Conservation (phyloP, 92 coral and sea anemone species). For the Porites rus region DNA sequence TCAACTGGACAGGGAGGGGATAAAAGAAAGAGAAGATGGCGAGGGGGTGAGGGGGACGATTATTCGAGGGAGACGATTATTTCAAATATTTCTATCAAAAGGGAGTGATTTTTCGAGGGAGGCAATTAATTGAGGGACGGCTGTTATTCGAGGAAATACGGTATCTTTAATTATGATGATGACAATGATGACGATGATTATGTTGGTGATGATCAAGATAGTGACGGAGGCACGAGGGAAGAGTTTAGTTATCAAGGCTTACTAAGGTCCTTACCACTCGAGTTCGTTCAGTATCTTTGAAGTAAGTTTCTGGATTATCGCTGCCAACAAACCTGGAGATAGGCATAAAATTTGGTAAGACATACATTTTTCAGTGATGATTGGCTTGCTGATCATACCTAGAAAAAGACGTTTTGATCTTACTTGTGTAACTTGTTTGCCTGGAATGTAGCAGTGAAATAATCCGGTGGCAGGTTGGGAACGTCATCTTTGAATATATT, state of each 20-base stretch:
- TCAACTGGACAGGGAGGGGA: no score
- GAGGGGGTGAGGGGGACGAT: no score
- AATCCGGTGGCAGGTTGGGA: conserved; percentile 90
- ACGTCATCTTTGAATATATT: conserved; percentile 93
- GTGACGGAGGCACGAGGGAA: no score
- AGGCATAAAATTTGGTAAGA: neutral
- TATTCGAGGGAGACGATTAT: no score
- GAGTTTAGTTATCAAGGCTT: neutral
- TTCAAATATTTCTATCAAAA: no score
- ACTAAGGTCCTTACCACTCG: conserved; percentile 79
- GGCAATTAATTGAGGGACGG: no score
- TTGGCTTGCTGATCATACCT: neutral
- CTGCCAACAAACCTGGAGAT: conserved; percentile 82
- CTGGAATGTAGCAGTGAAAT: conserved; percentile 91
- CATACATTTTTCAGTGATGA: neutral
- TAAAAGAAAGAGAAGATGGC: no score
- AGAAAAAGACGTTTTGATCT: conserved; percentile 4
- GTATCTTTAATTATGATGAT: no score
- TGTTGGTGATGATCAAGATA: no score
- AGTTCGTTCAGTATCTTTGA: conserved; percentile 91
- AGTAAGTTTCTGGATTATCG: conserved; percentile 90
- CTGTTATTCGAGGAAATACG: no score
- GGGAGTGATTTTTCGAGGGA: no score
- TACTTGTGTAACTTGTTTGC: conserved; percentile 94
- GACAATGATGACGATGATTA: no score